Conservation (phyloP, 2,113 vertebrate species). For the Spea bombifrons region DNA sequence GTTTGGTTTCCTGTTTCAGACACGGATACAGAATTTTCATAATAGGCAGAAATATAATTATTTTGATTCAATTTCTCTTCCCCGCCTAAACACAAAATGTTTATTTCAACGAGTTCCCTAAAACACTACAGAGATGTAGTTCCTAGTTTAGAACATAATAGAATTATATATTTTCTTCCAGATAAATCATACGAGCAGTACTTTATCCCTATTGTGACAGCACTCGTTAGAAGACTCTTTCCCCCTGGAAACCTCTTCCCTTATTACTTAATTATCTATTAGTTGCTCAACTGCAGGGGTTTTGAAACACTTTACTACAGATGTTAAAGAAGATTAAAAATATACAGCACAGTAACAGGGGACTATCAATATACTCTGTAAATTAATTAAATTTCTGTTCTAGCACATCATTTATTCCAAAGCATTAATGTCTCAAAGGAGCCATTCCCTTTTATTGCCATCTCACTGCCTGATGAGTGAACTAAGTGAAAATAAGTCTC, state of each 20-base stretch:
- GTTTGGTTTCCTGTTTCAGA: neutral
- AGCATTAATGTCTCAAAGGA: slow-evolving; percentile 92
- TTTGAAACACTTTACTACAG: slow-evolving; percentile 86
- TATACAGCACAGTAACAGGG: slow-evolving; percentile 93
- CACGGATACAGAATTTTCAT: neutral
- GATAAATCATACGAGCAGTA: slow-evolving; percentile 54
- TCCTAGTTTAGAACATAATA: slow-evolving; percentile 43
- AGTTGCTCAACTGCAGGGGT: slow-evolving; percentile 78
- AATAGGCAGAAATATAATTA: neutral
- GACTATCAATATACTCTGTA: slow-evolving; percentile 99
- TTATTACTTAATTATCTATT: slow-evolving; percentile 82
- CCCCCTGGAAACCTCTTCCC: slow-evolving; percentile 70
- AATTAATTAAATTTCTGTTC: slow-evolving; percentile 99
- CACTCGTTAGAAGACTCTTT: slow-evolving; percentile 62
- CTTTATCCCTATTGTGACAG: slow-evolving; percentile 63
- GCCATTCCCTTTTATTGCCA: slow-evolving; percentile 97
- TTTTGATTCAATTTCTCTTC: neutral
- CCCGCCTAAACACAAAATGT: neutral
- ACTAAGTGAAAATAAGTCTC: slow-evolving; percentile 93
- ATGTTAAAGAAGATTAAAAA: slow-evolving; percentile 98
- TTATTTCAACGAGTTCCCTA: slow-evolving; percentile 9
- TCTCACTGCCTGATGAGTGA: slow-evolving; percentile 93
- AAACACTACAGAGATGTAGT: slow-evolving; percentile 17
- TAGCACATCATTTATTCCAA: slow-evolving; percentile 98
- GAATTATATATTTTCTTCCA: slow-evolving; percentile 51